Conservation (phyloP, 1,140 invertebrate genomes). For the Lucilia cuprina region DNA sequence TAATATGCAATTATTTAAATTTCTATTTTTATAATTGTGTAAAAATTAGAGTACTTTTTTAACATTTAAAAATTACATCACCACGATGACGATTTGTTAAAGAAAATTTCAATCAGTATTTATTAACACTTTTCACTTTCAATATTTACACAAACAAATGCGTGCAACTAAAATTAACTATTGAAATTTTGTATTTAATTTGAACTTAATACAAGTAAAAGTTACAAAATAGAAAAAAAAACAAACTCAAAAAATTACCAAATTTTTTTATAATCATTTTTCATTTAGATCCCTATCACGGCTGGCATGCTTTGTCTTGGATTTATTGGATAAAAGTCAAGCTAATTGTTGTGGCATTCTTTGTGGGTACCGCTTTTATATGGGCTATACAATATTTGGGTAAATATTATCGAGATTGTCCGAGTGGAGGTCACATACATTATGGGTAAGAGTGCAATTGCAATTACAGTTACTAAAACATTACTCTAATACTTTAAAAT, state of each 20-base stretch:
- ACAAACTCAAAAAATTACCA: no score
- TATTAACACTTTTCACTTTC: constrained; percentile 5
- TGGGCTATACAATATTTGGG: constrained; percentile 51
- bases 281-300: constrained; percentile 29
- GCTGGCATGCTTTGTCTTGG: constrained; percentile 51
- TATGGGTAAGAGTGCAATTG: constrained; percentile 15
- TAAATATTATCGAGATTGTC: constrained; percentile 46
- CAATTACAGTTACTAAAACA: not conserved
- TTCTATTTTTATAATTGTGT: not conserved
- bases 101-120: not conserved
- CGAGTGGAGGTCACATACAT: constrained; percentile 44
- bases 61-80: not conserved
- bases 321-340: constrained; percentile 61
- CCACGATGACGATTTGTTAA: not conserved
- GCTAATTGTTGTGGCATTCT: constrained; percentile 57
- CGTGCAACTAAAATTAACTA: not conserved
- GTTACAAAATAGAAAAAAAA: no score
- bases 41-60: no score
- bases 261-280: not conserved
- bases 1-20: not conserved
- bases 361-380: constrained; percentile 55
- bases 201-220: no score
- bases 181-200: not conserved
- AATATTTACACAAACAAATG: not conserved
- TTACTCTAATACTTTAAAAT: not conserved